Conservation (phyloP, 1,140 invertebrate species). For the Dendroctonus ponderosae region DNA sequence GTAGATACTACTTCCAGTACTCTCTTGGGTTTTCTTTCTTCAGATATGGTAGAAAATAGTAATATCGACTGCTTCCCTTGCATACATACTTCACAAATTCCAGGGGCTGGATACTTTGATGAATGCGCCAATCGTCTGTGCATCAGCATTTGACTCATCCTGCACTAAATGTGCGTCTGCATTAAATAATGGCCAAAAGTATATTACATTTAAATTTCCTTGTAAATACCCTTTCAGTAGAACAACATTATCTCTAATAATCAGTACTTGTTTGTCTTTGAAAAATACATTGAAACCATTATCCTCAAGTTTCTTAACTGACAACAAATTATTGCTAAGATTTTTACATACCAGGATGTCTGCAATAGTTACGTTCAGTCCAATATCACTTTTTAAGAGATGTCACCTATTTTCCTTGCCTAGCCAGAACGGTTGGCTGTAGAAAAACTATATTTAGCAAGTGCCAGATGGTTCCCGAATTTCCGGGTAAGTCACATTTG, state of each 20-base stretch:
- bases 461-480: too few relatives aligned
- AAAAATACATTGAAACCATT: conserved; percentile 11
- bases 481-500: too few relatives aligned
- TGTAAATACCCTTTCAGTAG: conserved; percentile 20
- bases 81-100: conserved; percentile 34
- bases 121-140: conserved; percentile 30
- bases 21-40: conserved; percentile 23
- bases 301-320: not conserved
- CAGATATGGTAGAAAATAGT: conserved; percentile 27
- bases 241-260: conserved; percentile 12
- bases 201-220: conserved; percentile 28
- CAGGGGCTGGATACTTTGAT: conserved; percentile 8
- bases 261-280: conserved; percentile 18
- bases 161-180: conserved; percentile 12
- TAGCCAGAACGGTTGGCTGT: too few relatives aligned
- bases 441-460: too few relatives aligned
- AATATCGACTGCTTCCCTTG: conserved; percentile 28
- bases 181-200: conserved; percentile 2
- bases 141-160: conserved; percentile 10
- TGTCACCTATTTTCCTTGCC: too few relatives aligned
- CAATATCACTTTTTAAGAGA: too few relatives aligned
- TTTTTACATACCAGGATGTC: too few relatives aligned
- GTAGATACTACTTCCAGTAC: conserved; percentile 45
- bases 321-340: not conserved
- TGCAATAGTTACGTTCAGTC: too few relatives aligned